Conservation (phyloP, 2,888 invertebrate genomes). For the Cyaniris semiargus region DNA sequence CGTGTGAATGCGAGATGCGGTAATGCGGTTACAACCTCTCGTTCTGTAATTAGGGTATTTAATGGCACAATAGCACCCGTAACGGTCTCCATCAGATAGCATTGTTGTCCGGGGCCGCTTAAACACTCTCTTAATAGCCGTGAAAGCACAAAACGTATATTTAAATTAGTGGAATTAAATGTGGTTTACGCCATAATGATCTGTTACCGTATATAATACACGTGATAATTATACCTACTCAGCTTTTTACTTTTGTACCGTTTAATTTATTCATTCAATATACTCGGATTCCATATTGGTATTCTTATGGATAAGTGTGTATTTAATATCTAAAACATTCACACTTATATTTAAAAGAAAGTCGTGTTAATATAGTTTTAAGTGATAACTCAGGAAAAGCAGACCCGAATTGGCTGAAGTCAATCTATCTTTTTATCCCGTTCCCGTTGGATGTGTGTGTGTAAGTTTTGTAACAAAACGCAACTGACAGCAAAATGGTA, state of each 20-base stretch:
- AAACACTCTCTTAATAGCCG: conserved; percentile 55
- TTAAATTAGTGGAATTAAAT: conserved; percentile 50
- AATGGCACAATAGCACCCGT: conserved; percentile 64
- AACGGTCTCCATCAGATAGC: conserved; percentile 69
- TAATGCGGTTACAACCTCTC: conserved; percentile 73
- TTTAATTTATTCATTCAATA: not conserved
- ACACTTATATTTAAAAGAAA: too few species aligned
- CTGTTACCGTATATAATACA: conserved; percentile 18
- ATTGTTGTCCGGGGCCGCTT: conserved; percentile 58
- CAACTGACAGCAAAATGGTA: too few species aligned
- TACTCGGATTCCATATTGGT: not conserved
- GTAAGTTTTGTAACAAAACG: too few species aligned
- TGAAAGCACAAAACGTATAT: conserved; percentile 55
- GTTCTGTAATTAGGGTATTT: conserved; percentile 76
- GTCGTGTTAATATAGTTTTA: too few species aligned
- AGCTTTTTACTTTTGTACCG: not conserved
- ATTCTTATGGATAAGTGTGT: not conserved
- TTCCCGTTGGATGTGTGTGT: too few species aligned
- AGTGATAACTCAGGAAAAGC: too few species aligned
- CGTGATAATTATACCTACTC: conserved; percentile 23
- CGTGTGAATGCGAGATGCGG: conserved; percentile 58
- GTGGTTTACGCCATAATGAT: conserved; percentile 46
- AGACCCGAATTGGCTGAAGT: too few species aligned
- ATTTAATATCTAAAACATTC: too few species aligned
- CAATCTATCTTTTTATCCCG: too few species aligned